These are phyloP conservation scores for Calliopsis andreniformis DNA, from an alignment of 1,140 invertebrate species.

Conservation along the genomic window DNA sequence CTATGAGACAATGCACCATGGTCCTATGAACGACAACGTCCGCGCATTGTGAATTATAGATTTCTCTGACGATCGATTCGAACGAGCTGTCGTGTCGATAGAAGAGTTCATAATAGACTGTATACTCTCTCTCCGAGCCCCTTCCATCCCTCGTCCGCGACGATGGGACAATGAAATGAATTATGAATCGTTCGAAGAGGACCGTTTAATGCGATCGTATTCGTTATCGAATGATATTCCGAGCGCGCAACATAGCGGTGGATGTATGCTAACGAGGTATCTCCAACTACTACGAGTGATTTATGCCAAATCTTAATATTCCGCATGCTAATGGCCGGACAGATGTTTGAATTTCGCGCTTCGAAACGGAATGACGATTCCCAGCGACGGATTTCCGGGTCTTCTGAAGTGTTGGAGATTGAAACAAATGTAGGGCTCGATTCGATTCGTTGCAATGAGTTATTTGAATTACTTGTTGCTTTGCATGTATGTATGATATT, in stretches of 20 bases:
- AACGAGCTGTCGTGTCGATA: conserved; percentile 7
- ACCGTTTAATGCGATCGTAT: conserved; percentile 48
- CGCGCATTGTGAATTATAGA: conserved; percentile 32
- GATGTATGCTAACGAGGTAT: conserved; percentile 42
- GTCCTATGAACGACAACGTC: conserved; percentile 45
- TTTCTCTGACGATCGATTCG: conserved; percentile 29
- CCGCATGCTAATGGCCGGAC: conserved; percentile 12
- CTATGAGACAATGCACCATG: conserved; percentile 26
- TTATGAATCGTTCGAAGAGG: conserved; percentile 42
- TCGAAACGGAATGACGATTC: not conserved
- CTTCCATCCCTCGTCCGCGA: not conserved
- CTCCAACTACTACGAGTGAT: conserved; percentile 17
- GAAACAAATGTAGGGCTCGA: not conserved
- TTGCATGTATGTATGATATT: too few relatives aligned
- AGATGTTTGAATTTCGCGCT: conserved; percentile 2
- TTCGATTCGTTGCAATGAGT: too few relatives aligned
- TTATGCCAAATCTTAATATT: conserved; percentile 50
- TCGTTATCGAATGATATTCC: conserved; percentile 40
- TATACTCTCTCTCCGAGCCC: not conserved
- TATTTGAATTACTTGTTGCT: too few relatives aligned
- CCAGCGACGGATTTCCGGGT: not conserved
- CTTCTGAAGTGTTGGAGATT: too few relatives aligned
- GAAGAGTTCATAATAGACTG: not conserved
- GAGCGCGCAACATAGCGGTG: conserved; percentile 1
- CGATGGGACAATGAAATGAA: conserved; percentile 46